These are phyloP conservation scores for Cryptocephalus moraei DNA, from an alignment of 2,888 invertebrate species.

Conservation along the genomic window DNA sequence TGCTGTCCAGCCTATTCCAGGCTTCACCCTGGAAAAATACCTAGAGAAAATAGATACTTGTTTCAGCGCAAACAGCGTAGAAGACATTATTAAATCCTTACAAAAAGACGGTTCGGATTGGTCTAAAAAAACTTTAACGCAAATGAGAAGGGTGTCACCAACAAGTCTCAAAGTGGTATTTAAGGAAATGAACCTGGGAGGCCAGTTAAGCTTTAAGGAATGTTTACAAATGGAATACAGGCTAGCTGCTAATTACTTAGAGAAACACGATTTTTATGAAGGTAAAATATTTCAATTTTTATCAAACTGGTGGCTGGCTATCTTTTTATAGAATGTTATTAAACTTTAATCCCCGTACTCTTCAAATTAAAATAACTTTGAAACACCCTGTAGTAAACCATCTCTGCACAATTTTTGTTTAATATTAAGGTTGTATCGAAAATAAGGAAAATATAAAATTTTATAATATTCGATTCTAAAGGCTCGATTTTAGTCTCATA, in stretches of 20 bases:
- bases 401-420: too few relatives aligned
- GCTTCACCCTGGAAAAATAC: constrained; percentile 58
- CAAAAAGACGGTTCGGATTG: constrained; percentile 73
- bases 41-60: constrained; percentile 67
- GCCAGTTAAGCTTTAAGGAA: constrained; percentile 61
- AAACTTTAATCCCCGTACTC: too few relatives aligned
- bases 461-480: too few relatives aligned
- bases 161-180: constrained; percentile 84
- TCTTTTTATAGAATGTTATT: too few relatives aligned
- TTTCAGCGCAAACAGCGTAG: constrained; percentile 65
- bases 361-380: too few relatives aligned
- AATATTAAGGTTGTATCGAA: too few relatives aligned
- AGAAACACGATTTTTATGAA: constrained; percentile 72
- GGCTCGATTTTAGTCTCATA: too few relatives aligned
- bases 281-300: constrained; percentile 39
- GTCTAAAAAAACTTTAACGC: constrained; percentile 63
- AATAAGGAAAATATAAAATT: too few relatives aligned
- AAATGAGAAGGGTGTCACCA: constrained; percentile 74
- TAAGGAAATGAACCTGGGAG: constrained; percentile 65
- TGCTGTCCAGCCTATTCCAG: constrained; percentile 38
- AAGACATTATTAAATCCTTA: constrained; percentile 67
- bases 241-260: constrained; percentile 54
- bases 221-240: constrained; percentile 87
- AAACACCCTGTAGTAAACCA: too few relatives aligned
- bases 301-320: too few relatives aligned